phyloP scores from a whole-genome alignment of 2,888 invertebrate genomes.

The Cantharis rufa region DNA sequence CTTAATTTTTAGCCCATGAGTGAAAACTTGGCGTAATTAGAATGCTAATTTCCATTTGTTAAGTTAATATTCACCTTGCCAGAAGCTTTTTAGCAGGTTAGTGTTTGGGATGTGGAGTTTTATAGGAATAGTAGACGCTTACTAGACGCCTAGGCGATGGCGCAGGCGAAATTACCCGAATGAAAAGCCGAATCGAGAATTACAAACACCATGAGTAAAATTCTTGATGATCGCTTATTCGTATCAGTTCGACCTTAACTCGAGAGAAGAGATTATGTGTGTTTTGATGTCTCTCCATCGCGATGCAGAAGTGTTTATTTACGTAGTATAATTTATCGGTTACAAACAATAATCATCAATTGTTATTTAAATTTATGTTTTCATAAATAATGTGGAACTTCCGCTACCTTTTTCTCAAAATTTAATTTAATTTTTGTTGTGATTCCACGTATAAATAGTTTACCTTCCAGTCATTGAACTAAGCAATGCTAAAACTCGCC shows the following conservation, averaged over 20 bases:
- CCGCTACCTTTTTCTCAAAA: background rate
- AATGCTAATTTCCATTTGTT: background rate
- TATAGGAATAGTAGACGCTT: conserved; percentile 18
- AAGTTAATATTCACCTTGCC: background rate
- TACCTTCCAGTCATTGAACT: conserved; percentile 2
- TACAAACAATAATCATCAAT: background rate
- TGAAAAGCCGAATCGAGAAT: conserved; percentile 5
- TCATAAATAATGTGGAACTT: background rate
- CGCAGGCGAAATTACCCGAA: conserved; percentile 22
- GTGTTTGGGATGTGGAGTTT: background rate
- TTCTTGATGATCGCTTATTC: conserved; percentile 7
- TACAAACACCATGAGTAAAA: conserved; percentile 12
- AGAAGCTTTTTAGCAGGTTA: background rate
- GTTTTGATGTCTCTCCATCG: conserved; percentile 2
- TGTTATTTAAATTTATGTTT: background rate
- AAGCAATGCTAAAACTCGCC: background rate
- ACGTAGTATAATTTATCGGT: conserved; percentile 8
- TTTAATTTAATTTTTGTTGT: conserved; percentile 5
- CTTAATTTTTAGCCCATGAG: background rate
- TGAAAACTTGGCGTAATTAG: background rate
- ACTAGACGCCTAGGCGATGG: conserved; percentile 24
- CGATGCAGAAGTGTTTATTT: conserved; percentile 25
- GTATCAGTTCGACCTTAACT: conserved; percentile 25
- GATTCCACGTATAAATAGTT: background rate
- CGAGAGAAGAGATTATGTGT: conserved; percentile 9